Base-by-base conservation (phyloP, 2,113 vertebrate genomes). In the Scolopax mira region DNA sequence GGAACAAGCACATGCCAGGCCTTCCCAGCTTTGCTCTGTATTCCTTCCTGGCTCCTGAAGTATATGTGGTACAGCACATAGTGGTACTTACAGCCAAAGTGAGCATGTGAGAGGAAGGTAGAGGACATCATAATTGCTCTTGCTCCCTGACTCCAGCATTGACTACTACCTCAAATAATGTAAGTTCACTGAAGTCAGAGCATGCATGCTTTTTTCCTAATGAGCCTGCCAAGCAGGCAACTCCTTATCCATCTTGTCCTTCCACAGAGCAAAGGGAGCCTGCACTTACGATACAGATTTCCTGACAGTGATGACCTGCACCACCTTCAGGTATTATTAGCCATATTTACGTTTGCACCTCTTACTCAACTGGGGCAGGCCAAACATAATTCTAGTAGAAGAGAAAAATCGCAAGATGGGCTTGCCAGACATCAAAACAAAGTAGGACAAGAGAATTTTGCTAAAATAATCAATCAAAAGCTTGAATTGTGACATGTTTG, bases 31-130 rank as follows among this genome's bases (percentile, higher is more conserved):
- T 65, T 78, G 73, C 46, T 70, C 66, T 39, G 13, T 55, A 42
- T 9, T 62, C 30, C 37, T 3, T 17, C 71, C 31, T 67, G 31
- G 28, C 39, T 71, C 51, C 57, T 4, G 0, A 18, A 3, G 1
- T 2, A 7, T 31, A 33, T 0, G 3, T 5, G 6, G 42, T 3
- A 51, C 39, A 79, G 33, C 21, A 1, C 1, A 1, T 5, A 27
- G 18, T 1, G 2, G 15, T 23, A 37, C 41, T 64, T 35, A 35
- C 5, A 35, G 48, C 17, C 52, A 54, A 35, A 49, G 13, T 0
- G 23, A 91, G 33, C 30, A 11, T 1, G 2, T 1, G 3, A 30
- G 31, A 82, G 23, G 18, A 85, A 21, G 15, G 30, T 33, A 33
- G 24, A 65, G 41, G 18, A 88, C 48, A 66, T 35, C 39, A 48